Evolutionary conservation across 2,888 invertebrate genomes (phyloP).

Genomic region (Achlya flavicornis): DNA sequence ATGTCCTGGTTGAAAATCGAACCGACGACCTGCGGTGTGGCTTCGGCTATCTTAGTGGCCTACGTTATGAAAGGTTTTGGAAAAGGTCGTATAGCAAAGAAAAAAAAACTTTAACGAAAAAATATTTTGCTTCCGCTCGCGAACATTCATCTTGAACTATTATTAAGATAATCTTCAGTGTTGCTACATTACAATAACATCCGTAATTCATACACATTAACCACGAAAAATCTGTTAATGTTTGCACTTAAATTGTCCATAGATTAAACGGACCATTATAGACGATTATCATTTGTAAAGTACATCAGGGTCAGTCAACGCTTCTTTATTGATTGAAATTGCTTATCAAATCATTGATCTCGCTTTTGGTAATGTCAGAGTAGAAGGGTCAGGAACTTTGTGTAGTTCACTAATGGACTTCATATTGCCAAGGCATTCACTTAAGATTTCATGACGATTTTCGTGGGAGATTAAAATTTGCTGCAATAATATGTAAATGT

Average conservation of each 20-base stretch:
- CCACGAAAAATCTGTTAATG: background rate
- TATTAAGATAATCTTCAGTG: too few relatives aligned
- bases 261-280: background rate
- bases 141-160: too few relatives aligned
- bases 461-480: background rate
- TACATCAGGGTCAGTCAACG: background rate
- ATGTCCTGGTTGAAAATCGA: too few relatives aligned
- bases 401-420: background rate
- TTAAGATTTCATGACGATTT: background rate
- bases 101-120: too few relatives aligned
- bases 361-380: background rate
- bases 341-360: background rate
- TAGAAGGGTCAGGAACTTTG: background rate
- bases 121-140: too few relatives aligned
- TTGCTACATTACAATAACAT: too few relatives aligned
- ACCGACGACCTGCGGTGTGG: too few relatives aligned
- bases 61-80: too few relatives aligned
- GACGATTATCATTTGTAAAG: background rate
- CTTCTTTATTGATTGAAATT: background rate
- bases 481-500: too few relatives aligned
- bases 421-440: background rate
- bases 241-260: background rate
- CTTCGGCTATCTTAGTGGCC: too few relatives aligned
- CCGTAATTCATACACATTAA: too few relatives aligned
- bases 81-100: too few relatives aligned